Evolutionary conservation across 2,888 invertebrate species (phyloP), one percentile per base, ranked within the genome.

Genomic region (Apocheima hispidaria): DNA sequence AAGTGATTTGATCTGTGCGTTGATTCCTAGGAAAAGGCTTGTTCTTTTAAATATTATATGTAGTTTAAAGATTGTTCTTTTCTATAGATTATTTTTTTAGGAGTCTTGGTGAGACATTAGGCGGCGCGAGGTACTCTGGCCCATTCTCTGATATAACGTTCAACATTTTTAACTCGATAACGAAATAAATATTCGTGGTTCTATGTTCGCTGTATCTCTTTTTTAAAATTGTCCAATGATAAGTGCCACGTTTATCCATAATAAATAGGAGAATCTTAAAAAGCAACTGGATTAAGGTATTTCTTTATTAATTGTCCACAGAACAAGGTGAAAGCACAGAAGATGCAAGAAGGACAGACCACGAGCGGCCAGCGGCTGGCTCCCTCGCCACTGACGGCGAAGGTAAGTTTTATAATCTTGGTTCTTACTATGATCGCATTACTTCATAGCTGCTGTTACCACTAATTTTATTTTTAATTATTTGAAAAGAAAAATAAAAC

Each of bases 381-480:
- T 97, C 97, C 71, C 94, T 96, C 78, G 96, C 96, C 85, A 97
- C 97, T 82, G 96, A 96, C 86, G 96, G 96, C 79, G 96, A 96
- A 95, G 97, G 97, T 97, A 93, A 94, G 93, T 7, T 9, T n/a
- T n/a, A 20, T 16, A 9, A 16, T 16, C 16, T 16, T 36, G 14
- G 5, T n/a, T n/a, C n/a, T n/a, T n/a, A n/a, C n/a, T n/a, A n/a
- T n/a, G n/a, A n/a, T 36, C 2, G 5, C n/a, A 28, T 28, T 5
- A 23, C 23, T 23, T 23, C 5, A 4, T 23, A 30, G 2, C 7
- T 5, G 30, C n/a, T n/a, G n/a, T n/a, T n/a, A n/a, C n/a, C n/a
- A n/a, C n/a, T n/a, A n/a, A n/a, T n/a, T n/a, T n/a, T n/a, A n/a
- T n/a, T n/a, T n/a, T n/a, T n/a, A n/a, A n/a, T n/a, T n/a, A n/a